Percentiles rank a stretch among this genome's conserved stretches.
Conservation (phyloP, 1,140 invertebrate species). For the Eriocheir sinensis region DNA sequence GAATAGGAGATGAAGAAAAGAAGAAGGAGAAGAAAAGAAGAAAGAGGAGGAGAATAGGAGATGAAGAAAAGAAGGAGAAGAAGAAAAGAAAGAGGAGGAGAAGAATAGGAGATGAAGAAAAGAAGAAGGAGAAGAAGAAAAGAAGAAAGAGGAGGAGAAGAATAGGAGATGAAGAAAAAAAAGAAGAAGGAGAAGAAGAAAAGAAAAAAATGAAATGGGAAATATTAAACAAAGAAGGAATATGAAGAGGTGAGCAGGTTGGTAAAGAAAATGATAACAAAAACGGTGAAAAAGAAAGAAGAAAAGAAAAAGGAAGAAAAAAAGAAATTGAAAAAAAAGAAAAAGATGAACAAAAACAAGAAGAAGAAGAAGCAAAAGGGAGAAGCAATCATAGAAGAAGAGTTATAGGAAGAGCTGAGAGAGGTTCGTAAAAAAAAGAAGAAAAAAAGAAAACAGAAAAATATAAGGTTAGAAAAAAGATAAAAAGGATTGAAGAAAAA, state of each 20-base stretch:
- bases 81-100: background rate
- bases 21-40: background rate
- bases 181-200: background rate
- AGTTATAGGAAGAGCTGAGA: background rate
- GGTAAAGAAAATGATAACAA: background rate
- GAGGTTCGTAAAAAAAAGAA: background rate
- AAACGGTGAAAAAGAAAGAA: background rate
- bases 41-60: background rate
- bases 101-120: background rate
- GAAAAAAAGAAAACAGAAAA: too few species aligned
- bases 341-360: background rate
- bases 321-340: background rate
- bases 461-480: too few species aligned
- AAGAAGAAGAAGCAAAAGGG: background rate
- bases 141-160: background rate
- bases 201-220: too few species aligned
- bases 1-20: too few species aligned
- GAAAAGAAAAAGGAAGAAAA: background rate
- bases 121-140: background rate
- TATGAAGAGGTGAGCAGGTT: too few species aligned
- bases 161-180: background rate
- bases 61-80: background rate
- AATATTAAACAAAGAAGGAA: too few species aligned
- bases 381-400: background rate
- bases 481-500: too few species aligned